Percentiles rank a stretch among this genome's conserved stretches.
phyloP scores from a whole-genome alignment of 1,140 invertebrate genomes.

The Drosophila novamexicana region DNA sequence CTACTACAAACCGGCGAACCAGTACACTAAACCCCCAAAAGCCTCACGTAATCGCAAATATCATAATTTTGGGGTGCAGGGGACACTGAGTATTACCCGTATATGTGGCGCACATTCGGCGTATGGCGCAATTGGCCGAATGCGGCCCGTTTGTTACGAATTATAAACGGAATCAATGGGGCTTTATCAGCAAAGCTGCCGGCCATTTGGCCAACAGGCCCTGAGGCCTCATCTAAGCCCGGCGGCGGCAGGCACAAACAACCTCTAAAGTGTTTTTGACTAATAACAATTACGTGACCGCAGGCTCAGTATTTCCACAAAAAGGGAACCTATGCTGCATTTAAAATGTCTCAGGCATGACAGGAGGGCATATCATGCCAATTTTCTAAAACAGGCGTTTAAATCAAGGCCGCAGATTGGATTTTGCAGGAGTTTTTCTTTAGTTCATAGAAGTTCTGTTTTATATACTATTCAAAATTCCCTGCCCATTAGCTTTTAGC shows the following conservation, averaged over 20 bases:
- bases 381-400: no score
- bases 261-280: constrained; percentile 42
- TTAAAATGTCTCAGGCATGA: not conserved
- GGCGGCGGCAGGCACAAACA: constrained; percentile 48
- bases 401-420: no score
- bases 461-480: no score
- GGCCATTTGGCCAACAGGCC: constrained; percentile 25
- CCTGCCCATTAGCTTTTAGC: no score
- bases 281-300: constrained; percentile 6
- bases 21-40: not conserved
- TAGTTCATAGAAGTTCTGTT: no score
- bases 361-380: not conserved
- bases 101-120: constrained; percentile 35
- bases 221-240: constrained; percentile 55
- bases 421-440: no score
- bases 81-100: constrained; percentile 11
- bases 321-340: not conserved
- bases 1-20: constrained; percentile 57
- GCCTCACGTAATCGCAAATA: constrained; percentile 39
- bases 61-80: not conserved
- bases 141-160: constrained; percentile 60
- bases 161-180: constrained; percentile 37
- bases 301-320: not conserved
- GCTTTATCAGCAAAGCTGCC: constrained; percentile 47
- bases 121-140: constrained; percentile 70